A percentile compares a stretch with the other conserved stretches of the same genome.
These are phyloP conservation scores for Tragelaphus strepsiceros DNA, from an alignment of 2,113 vertebrate genomes.

Conservation along the genomic window DNA sequence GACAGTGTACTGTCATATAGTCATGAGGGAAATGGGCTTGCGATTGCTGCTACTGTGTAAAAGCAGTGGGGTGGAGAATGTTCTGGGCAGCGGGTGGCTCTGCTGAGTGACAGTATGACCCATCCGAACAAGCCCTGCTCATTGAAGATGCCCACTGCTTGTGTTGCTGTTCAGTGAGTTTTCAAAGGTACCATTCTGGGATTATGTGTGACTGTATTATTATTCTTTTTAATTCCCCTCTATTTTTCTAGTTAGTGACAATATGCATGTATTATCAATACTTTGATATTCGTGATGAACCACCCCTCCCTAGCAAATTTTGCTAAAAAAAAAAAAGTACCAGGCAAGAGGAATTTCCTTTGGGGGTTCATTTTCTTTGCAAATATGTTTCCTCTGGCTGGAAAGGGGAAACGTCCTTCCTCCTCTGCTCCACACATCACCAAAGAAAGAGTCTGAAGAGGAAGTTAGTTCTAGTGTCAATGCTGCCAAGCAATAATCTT, in stretches of 20 bases:
- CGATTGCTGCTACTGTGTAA: accelerated
- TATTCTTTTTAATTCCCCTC: neutral
- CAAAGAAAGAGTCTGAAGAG: neutral
- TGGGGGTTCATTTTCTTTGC: conserved; percentile 48
- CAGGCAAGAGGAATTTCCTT: conserved; percentile 7
- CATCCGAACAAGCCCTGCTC: neutral
- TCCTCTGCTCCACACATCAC: neutral
- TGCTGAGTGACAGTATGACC: neutral
- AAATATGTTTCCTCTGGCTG: conserved; percentile 53
- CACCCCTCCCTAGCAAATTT: neutral
- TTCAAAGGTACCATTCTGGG: neutral
- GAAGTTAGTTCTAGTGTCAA: neutral
- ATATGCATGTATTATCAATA: neutral
- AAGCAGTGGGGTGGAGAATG: accelerated
- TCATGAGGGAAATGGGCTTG: neutral
- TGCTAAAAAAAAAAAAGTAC: neutral
- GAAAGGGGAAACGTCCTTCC: neutral
- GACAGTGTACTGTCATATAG: neutral
- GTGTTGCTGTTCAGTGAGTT: neutral
- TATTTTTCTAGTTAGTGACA: neutral
- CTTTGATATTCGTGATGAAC: neutral
- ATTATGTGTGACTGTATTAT: neutral
- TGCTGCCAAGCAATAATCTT: neutral
- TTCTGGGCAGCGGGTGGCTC: neutral
- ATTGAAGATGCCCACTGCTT: neutral